Evolutionary conservation across 2,888 invertebrate genomes (phyloP).

Genomic region (Masnerella sp.): DNA sequence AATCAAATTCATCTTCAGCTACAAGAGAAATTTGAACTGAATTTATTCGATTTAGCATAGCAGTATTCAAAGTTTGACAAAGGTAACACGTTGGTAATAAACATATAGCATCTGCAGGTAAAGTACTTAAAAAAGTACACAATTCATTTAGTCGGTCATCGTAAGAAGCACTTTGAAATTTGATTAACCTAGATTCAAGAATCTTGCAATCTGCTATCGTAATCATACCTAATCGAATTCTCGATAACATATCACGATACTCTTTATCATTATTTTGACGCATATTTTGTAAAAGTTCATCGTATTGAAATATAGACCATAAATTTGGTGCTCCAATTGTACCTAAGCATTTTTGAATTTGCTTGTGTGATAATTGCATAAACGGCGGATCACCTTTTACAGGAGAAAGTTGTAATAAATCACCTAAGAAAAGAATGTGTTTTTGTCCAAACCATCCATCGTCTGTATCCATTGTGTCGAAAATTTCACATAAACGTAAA

Average conservation of each 20-base stretch:
- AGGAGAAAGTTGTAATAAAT: conserved; percentile 44
- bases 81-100: conserved; percentile 9
- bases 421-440: conserved; percentile 67
- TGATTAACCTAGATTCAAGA: conserved; percentile 22
- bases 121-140: background rate
- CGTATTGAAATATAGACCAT: conserved; percentile 64
- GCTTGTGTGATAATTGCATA: conserved; percentile 55
- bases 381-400: conserved; percentile 64
- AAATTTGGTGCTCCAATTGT: conserved; percentile 62
- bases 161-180: background rate
- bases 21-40: conserved; percentile 3
- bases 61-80: conserved; percentile 10
- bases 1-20: conserved; percentile 13
- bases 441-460: conserved; percentile 68
- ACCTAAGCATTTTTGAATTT: conserved; percentile 62
- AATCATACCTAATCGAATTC: conserved; percentile 41
- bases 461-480: conserved; percentile 62
- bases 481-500: conserved; percentile 65
- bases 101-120: conserved; percentile 10
- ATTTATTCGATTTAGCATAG: conserved; percentile 4
- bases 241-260: conserved; percentile 63
- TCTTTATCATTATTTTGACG: conserved; percentile 60
- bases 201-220: conserved; percentile 20
- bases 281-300: conserved; percentile 67
- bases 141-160: conserved; percentile 1